Evolutionary conservation across 2,113 vertebrate genomes (phyloP), one percentile per base, ranked within the genome.

Genomic region (Poeciliopsis retropinna): DNA sequence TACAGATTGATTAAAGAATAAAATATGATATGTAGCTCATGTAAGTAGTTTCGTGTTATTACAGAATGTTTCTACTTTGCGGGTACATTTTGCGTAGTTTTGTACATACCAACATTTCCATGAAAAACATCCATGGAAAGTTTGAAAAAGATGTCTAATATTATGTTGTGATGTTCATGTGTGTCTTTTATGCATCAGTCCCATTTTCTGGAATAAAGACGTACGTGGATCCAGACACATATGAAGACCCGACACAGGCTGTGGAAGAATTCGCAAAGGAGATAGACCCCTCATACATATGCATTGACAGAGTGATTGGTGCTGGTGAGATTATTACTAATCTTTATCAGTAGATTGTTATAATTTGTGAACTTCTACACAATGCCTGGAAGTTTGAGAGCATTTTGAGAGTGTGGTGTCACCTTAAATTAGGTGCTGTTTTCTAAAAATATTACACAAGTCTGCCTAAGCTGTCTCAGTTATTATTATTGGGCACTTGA

Each of bases 261-360:
- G 95, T 99, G 79, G 97, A 99, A 85, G 98, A 99, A 79, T 99
- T 99, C 89, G 95, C 98, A 80, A 97, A 96, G 89, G 98, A 99
- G 92, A 99, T 99, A 75, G 97, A 99, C 84, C 97, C 98, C 19
- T 96, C 97, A 70, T 96, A 96, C 84, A 99, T 99, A 76, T 96
- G 96, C 61, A 99, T 99, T 62, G 98, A 99, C 87, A 97, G 96
- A 93, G 98, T 99, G 75, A 99, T 99, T 78, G 98, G 98, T 60
- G 95, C 98, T 94, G 98, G 98, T 99, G 80, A 85, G 41, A 62
- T 31, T 10, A 57, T 4, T 47, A n/a, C 27, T 34, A n/a, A 63
- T 67, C 31, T 32, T 28, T 32, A 66, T 80, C 29, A 37, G 28
- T 39, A 7, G 9, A 22, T 37, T 31, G 2, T 2, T 74, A 22